phyloP scores from a whole-genome alignment of 2,797 vertebrate genomes.

The Falco columbarius region DNA sequence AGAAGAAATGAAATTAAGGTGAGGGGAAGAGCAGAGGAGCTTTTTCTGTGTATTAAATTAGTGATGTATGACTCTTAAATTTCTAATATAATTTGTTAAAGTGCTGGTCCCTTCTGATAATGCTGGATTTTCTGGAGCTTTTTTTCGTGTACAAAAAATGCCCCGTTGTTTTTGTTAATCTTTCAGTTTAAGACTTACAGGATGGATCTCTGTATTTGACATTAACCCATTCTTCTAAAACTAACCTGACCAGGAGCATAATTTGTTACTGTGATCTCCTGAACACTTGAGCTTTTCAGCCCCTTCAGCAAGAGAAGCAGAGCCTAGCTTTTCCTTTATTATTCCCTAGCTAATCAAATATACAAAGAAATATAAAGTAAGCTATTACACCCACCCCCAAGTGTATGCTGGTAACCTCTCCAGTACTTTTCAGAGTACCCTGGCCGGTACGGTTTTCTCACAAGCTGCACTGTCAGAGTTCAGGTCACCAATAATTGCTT shows the following conservation, averaged over 20 bases:
- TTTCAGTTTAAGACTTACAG: not conserved
- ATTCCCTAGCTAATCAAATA: not conserved
- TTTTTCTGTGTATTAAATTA: not conserved
- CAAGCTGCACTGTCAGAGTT: not conserved
- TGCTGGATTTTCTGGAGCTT: not conserved
- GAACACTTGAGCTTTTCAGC: not conserved
- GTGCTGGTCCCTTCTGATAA: not conserved
- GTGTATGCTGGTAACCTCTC: not conserved
- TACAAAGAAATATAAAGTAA: not conserved
- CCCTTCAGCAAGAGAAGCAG: not conserved
- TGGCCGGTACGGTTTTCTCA: not conserved
- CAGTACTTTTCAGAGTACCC: not conserved
- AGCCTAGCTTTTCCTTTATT: not conserved
- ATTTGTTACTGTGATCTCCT: not conserved
- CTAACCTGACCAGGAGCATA: not conserved
- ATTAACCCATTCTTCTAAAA: not conserved
- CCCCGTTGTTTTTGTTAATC: not conserved
- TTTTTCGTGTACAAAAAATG: not conserved
- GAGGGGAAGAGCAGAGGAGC: not conserved
- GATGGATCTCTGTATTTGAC: not conserved
- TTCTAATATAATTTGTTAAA: not conserved
- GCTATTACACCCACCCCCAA: not conserved
- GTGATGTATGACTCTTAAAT: not conserved
- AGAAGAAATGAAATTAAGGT: not conserved
- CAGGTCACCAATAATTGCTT: not conserved